Percentiles rank a stretch among this genome's conserved stretches.
These are phyloP conservation scores for Microcebus griseorufus DNA, from an alignment of 2,113 vertebrate genomes.

Conservation along the genomic window DNA sequence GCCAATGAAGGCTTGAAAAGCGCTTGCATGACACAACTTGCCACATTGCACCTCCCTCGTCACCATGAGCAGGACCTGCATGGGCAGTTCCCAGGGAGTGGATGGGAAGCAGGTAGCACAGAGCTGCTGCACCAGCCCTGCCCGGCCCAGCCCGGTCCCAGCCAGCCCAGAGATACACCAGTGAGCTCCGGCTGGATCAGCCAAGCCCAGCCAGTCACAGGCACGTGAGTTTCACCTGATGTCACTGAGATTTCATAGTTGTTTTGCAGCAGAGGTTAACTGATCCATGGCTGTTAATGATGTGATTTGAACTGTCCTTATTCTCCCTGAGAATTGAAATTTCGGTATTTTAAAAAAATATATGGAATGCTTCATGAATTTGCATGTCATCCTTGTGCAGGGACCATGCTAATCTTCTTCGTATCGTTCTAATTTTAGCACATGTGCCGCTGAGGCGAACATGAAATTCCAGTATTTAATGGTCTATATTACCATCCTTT, in stretches of 20 bases:
- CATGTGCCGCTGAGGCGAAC: too few species aligned
- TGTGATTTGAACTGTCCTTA: background rate
- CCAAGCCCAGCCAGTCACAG: background rate
- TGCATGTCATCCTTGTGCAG: too few species aligned
- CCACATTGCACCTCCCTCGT: background rate
- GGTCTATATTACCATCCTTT: background rate
- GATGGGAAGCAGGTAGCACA: background rate
- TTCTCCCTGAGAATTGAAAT: background rate
- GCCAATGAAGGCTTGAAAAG: background rate
- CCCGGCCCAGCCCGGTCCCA: background rate
- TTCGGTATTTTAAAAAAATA: background rate
- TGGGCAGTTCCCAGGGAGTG: background rate
- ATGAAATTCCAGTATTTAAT: background rate
- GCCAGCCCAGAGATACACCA: background rate
- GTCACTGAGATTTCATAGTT: background rate
- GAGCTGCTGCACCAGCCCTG: background rate
- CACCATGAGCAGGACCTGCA: background rate
- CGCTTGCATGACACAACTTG: background rate
- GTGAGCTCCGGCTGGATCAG: background rate
- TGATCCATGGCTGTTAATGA: background rate
- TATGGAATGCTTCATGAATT: too few species aligned
- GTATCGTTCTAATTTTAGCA: too few species aligned
- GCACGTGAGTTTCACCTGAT: fast-evolving
- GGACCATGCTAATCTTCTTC: too few species aligned
- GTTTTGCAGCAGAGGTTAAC: background rate